Evolutionary conservation across 2,888 invertebrate genomes (phyloP).

Genomic region (Siphlonurus alternatus): DNA sequence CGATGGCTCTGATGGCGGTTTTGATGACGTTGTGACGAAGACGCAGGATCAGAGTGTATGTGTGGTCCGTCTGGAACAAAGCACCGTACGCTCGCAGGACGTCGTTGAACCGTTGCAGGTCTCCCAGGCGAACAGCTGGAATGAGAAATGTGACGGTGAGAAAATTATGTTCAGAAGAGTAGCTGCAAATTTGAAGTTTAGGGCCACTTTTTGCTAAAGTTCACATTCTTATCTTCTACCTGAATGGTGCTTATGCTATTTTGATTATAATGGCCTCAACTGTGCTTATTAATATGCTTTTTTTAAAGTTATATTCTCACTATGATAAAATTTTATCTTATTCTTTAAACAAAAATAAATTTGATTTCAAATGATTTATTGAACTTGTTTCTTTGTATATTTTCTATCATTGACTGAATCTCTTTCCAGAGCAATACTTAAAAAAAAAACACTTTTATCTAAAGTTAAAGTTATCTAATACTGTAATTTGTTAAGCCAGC

Average conservation of each 20-base stretch:
- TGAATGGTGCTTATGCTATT: background rate
- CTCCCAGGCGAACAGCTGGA: conserved; percentile 77
- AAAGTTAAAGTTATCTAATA: no score
- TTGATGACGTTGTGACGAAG: conserved; percentile 98
- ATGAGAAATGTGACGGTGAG: conserved; percentile 11
- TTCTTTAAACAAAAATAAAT: no score
- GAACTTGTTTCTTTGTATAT: no score
- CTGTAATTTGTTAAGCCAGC: no score
- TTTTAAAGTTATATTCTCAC: no score
- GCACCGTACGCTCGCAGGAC: conserved; percentile 80
- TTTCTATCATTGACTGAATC: no score
- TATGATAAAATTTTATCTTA: no score
- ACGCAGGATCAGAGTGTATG: conserved; percentile 87
- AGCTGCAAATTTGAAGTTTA: background rate
- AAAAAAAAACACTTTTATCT: no score
- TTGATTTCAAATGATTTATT: no score
- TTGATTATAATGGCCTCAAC: no score
- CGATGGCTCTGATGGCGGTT: conserved; percentile 92
- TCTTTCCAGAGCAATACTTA: no score
- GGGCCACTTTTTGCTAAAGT: background rate
- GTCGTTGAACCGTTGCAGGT: conserved; percentile 84
- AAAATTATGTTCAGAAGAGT: background rate
- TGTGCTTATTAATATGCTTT: no score
- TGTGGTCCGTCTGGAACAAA: conserved; percentile 86
- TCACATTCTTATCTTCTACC: background rate